Base-by-base conservation (phyloP, 2,888 invertebrate genomes). In the Caenorhabditis parvicauda region DNA sequence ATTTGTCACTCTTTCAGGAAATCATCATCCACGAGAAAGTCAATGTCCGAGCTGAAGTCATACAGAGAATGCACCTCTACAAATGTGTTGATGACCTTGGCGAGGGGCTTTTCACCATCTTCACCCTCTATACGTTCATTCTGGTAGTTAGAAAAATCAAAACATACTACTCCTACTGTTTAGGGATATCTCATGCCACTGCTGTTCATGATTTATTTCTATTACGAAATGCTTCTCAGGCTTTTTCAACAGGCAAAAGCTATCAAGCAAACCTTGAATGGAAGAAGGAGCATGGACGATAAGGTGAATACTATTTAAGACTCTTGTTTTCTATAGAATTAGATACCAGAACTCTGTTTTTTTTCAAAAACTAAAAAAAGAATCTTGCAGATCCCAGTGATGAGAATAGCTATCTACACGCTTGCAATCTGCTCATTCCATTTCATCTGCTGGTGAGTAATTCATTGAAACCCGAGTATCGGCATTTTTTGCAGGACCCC, bases 401-500 rank as follows among this genome's bases (percentile, higher is more conserved):
- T 67, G 4, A 70, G 74, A 17, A 76, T 79, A 24, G 77, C 77
- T 41, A 67, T 72, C 37, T 79, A 79, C 64, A 79, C 79, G 0
- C 64, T 79, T n/a, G 76, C 74, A 35, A 79, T 79, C 39, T 79
- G 77, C 43, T 63, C 64, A 6, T 78, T 79, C 60, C 78, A 77
- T 50, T 75, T 79, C 29, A 44, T 78, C 24, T 79, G 79, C 65
- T 79, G 77, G 77, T 72, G 41, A 22, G 47, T 41, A 17, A 27
- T 19, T 3, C 0, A 1, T 43, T 1, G 14, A 24, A 35, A 27
- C 7, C 14, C 5, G 14, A 25, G 2, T 28, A 45, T n/a, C 17
- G 27, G 17, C 24, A 42, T 12, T 5, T 46, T 19, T 42, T 60
- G 29, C 32, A 70, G 70, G 71, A 73, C 74, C 17, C 79, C 79